Evolutionary conservation across 2,113 vertebrate genomes (phyloP).

Genomic region (Numida meleagris): DNA sequence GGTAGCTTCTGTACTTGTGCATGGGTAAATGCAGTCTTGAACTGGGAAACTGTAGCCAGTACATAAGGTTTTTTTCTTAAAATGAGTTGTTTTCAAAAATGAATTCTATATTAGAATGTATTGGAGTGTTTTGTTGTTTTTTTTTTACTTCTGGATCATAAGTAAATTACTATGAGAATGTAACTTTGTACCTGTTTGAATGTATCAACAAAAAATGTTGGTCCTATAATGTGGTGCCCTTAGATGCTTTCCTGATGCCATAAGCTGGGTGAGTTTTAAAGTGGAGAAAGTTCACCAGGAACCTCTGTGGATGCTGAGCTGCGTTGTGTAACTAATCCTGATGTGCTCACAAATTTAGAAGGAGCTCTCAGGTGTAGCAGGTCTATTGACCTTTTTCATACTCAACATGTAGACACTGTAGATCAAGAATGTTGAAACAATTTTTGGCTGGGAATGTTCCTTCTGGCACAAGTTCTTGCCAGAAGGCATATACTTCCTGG

Average conservation of each 20-base stretch:
- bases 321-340: background rate
- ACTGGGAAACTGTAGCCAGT: background rate
- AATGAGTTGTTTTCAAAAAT: background rate
- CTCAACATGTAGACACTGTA: too few relatives aligned
- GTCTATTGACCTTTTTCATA: background rate
- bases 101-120: background rate
- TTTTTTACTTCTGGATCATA: background rate
- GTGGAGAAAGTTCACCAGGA: background rate
- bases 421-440: background rate
- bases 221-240: background rate
- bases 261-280: background rate
- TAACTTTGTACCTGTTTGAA: background rate
- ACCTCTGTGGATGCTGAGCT: background rate
- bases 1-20: background rate
- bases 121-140: background rate
- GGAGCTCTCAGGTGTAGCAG: background rate
- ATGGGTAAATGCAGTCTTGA: background rate
- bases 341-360: background rate
- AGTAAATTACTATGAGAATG: background rate
- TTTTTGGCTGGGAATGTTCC: background rate
- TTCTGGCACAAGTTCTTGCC: too few relatives aligned
- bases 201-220: background rate
- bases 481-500: background rate
- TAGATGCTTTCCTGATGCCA: too few relatives aligned
- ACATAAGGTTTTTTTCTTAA: background rate